Evolutionary conservation across 2,888 invertebrate species (phyloP).

Genomic region (Lamproptera curius): DNA sequence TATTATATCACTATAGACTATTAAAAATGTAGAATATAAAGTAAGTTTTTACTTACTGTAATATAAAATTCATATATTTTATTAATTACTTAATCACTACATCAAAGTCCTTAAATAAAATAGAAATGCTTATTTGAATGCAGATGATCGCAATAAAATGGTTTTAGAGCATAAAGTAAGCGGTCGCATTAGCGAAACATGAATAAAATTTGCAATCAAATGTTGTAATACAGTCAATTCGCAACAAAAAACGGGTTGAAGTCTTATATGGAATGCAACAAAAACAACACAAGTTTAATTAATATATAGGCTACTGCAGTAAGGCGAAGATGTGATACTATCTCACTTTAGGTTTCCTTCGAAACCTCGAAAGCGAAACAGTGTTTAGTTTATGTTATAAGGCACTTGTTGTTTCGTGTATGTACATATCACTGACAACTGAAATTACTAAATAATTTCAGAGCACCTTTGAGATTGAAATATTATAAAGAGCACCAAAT

Average conservation of each 20-base stretch:
- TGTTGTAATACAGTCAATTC: background rate
- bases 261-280: background rate
- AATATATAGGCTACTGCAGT: too few species aligned
- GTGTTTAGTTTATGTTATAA: constrained; percentile 24
- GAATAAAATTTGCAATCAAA: background rate
- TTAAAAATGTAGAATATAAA: too few species aligned
- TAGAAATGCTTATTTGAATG: constrained; percentile 1
- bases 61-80: too few species aligned
- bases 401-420: constrained; percentile 25
- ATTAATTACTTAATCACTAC: too few species aligned
- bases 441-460: constrained; percentile 37
- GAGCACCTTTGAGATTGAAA: constrained; percentile 29
- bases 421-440: constrained; percentile 29
- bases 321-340: constrained; percentile 28
- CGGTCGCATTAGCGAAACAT: background rate
- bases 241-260: background rate
- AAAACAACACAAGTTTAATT: background rate
- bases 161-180: background rate
- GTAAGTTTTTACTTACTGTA: too few species aligned
- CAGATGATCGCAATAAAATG: background rate
- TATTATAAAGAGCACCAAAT: constrained; percentile 13
- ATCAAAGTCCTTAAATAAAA: too few species aligned
- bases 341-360: constrained; percentile 60
- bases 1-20: too few species aligned
- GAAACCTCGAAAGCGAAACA: constrained; percentile 63